Base-by-base conservation (phyloP, 1,140 invertebrate genomes). In the Temnothorax nylanderi region DNA sequence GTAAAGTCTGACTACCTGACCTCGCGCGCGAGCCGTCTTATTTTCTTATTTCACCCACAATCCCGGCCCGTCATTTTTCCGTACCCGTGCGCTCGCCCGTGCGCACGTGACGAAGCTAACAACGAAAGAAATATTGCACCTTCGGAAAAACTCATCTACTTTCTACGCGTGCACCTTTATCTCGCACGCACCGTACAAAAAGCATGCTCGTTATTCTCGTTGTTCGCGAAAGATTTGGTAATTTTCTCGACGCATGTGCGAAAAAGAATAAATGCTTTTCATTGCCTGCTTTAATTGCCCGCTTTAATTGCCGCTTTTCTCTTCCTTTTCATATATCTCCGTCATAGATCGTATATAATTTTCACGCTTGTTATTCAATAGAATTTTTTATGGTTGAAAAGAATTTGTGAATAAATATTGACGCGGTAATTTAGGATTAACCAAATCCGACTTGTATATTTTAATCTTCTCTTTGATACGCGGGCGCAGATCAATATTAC, bases 41-140 rank as follows among this genome's bases (percentile, higher is more conserved):
- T 84, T 84, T n/a, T 88, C 75, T 80, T 80, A 86, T 88, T 86
- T 88, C 87, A 88, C 72, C 85, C 74, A 65, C 51, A 86, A 62
- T 64, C 56, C 69, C 80, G 54, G 37, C 54, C 41, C 69, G 26
- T 74, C 80, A 75, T 60, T 84, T 84, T 84, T 84, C 80, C n/a
- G n/a, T 32, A 56, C 34, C 18, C 18, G 32, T n/a, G 34, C 78
- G n/a, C 81, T 18, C 41, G 41, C 65, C 8, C 21, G 7, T 49
- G 26, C 13, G 65, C 62, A 88, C 87, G 75, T 88, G 78, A 84
- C 71, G 41, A 54, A 84, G 34, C 82, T 65, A 44, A 41, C 54
- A 88, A 89, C 54, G 62, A 77, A 78, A 37, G n/a, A 41, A n/a
- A 37, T 56, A 72, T 74, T 47, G 37, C 56, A 58, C 51, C 74